Conservation (phyloP, 2,888 invertebrate species). For the Mystacides longicornis region DNA sequence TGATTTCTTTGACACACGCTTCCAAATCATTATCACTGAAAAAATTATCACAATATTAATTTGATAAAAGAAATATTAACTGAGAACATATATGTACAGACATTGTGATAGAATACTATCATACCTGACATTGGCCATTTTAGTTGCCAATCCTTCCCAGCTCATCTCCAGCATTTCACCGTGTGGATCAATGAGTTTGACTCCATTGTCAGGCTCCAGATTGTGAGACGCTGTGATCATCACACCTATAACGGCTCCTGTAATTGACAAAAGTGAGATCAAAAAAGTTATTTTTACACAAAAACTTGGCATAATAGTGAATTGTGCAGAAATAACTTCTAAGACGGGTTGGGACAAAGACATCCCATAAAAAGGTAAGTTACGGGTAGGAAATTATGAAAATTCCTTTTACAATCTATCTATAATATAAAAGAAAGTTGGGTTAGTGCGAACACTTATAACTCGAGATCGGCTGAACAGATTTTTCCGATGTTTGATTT, state of each 20-base stretch:
- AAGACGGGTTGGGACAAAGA: too few species aligned
- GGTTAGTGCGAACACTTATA: too few species aligned
- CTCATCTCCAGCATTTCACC: conserved; percentile 93
- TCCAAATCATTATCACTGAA: conserved; percentile 65
- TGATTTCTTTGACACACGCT: conserved; percentile 60
- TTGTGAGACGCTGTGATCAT: conserved; percentile 99
- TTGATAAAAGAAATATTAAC: not conserved
- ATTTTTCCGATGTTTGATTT: too few species aligned
- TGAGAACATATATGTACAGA: not conserved
- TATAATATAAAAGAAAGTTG: too few species aligned
- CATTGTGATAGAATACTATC: not conserved
- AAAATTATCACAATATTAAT: conserved; percentile 11
- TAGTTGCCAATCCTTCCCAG: conserved; percentile 89
- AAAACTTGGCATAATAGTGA: too few species aligned
- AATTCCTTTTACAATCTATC: too few species aligned
- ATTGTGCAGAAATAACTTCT: too few species aligned
- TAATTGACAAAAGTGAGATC: too few species aligned
- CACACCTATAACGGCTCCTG: conserved; percentile 77
- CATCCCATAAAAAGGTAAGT: too few species aligned
- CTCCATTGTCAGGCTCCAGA: conserved; percentile 91
- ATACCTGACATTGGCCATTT: conserved; percentile 74
- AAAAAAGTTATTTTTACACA: too few species aligned
- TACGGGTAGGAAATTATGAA: too few species aligned
- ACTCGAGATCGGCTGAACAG: too few species aligned
- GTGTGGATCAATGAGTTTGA: conserved; percentile 90